Evolutionary conservation across 2,888 invertebrate species (phyloP), one percentile per base, ranked within the genome.

Genomic region (Brenthis daphne): DNA sequence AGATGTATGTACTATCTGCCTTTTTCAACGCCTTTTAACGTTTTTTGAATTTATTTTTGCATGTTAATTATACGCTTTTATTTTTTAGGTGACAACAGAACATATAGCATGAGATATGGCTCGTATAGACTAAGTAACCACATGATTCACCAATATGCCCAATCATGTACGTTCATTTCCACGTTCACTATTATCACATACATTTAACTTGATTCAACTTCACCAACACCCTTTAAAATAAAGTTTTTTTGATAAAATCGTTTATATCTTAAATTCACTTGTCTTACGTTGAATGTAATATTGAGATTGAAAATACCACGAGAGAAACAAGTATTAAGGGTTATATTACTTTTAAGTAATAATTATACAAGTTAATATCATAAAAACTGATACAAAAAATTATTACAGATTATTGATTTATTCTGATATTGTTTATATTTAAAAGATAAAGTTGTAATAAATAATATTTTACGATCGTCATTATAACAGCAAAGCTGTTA

Each of bases 91-190:
- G 83, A 84, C 80, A 82, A 83, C 87, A 85, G 85, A 82, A 79
- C 85, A 78, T 82, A 78, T 84, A 83, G 90, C 89, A 90, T 88
- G 90, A 86, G 85, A 80, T 84, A 89, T 83, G 86, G 87, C 85
- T 87, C 88, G 77, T 78, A 81, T 88, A 92, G 83, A 88, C 79
- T 85, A 78, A 88, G 83, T 85, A 87, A 85, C 82, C 80, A 83
- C 80, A 80, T 83, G 75, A 80, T 84, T 77, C 82, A 85, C 78
- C 85, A 80, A 79, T 83, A 83, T 80, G 86, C 87, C 74, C 75
- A 75, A 53, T 91, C 91, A 89, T 90, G 91, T 92, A 92, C 80
- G 91, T 92, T 82, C 33, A 67, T 51, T 47, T 48, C 20, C 66
- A 66, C 29, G 29, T 29, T 29, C 29, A 29, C 29, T 29, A 4